phyloP scores from a whole-genome alignment of 1,140 invertebrate species.

The Drosophila leontia region DNA sequence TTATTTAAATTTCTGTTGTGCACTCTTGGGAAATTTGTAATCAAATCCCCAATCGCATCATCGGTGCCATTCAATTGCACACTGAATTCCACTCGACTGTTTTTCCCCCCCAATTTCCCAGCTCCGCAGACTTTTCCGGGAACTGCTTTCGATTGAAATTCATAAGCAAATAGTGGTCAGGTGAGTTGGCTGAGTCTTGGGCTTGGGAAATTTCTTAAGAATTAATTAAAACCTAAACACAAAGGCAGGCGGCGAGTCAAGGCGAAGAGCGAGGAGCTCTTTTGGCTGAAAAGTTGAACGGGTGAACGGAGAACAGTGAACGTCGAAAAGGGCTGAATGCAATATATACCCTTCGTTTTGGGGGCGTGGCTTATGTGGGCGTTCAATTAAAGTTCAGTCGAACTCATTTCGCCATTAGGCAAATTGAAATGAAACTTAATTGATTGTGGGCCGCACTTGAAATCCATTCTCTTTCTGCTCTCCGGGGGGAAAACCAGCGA shows the following conservation, averaged over 20 bases:
- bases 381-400: slow-evolving; percentile 60
- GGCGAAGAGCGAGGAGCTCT: slow-evolving; percentile 12
- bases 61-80: slow-evolving; percentile 61
- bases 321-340: slow-evolving; percentile 7
- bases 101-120: neutral
- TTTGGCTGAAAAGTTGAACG: slow-evolving; percentile 3
- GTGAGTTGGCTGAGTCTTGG: neutral
- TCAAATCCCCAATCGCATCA: slow-evolving; percentile 30
- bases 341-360: slow-evolving; percentile 17
- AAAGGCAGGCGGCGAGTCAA: slow-evolving; percentile 34
- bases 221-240: slow-evolving; percentile 75
- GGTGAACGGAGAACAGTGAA: neutral
- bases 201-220: slow-evolving; percentile 58
- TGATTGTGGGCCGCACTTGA: slow-evolving; percentile 54
- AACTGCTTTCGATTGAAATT: slow-evolving; percentile 39
- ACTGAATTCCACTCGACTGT: slow-evolving; percentile 26
- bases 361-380: slow-evolving; percentile 19
- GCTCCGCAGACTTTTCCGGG: slow-evolving; percentile 48
- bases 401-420: slow-evolving; percentile 53
- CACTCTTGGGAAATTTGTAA: slow-evolving; percentile 35
- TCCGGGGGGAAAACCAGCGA: slow-evolving; percentile 2
- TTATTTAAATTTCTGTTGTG: slow-evolving; percentile 5
- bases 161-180: slow-evolving; percentile 48
- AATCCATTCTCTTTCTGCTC: slow-evolving; percentile 2
- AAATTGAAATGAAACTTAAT: slow-evolving; percentile 64